These are phyloP conservation scores for human (Homo sapiens) DNA, from an alignment of 2,113 vertebrate genomes.

Conservation along the genomic window GRCh38 chrX:15178001-15178500, in stretches of 20 bases:
- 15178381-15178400: conserved; percentile 34
- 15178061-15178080: conserved; percentile 64
- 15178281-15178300: conserved; percentile 42
- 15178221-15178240: conserved; percentile 68
- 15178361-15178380: conserved; percentile 23
- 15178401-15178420: conserved; percentile 45
- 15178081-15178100: conserved; percentile 48
- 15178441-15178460: neutral
- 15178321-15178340: conserved; percentile 22
- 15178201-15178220: conserved; percentile 52
- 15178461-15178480: neutral
- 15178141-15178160: conserved; percentile 61
- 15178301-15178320: conserved; percentile 55
- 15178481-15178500: neutral
- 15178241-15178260: conserved; percentile 58
- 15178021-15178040: conserved; percentile 67
- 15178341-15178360: neutral
- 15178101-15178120: conserved; percentile 73
- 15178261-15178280: conserved; percentile 41
- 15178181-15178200: conserved; percentile 64
- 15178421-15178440: neutral
- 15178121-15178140: conserved; percentile 57
- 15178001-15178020: conserved; percentile 67
- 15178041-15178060: conserved; percentile 55
- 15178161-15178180: conserved; percentile 62